These are phyloP conservation scores for Machimus atricapillus DNA, from an alignment of 2,888 invertebrate genomes.

Conservation along the genomic window DNA sequence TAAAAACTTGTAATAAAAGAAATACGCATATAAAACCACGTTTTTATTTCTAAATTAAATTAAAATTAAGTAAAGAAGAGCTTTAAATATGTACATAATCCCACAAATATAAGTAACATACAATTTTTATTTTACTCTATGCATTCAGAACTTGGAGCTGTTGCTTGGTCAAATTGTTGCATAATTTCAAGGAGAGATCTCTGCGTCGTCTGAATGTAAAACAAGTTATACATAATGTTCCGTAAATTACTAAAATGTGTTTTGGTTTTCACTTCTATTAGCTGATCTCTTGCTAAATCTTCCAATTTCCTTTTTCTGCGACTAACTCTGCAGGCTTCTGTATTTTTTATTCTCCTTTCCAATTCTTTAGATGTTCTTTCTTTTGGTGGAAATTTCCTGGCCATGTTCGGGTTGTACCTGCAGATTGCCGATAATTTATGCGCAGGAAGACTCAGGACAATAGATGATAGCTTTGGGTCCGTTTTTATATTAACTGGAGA, in stretches of 20 bases:
- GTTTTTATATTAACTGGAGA: background rate
- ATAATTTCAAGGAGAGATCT: background rate
- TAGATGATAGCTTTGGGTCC: background rate
- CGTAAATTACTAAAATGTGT: background rate
- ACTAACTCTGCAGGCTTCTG: constrained; percentile 24
- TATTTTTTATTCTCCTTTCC: constrained; percentile 23
- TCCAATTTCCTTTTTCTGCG: constrained; percentile 10
- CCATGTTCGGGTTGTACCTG: constrained; percentile 34
- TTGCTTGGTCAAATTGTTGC: background rate
- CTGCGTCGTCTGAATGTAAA: background rate
- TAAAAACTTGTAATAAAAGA: too few species aligned
- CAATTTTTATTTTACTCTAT: background rate
- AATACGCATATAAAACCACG: background rate
- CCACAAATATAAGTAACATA: background rate
- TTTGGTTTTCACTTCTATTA: background rate
- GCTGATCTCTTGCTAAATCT: constrained; percentile 9
- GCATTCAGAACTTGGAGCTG: background rate
- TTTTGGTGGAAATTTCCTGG: background rate
- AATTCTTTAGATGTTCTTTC: constrained; percentile 7
- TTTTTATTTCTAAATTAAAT: background rate
- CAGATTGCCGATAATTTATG: constrained; percentile 16
- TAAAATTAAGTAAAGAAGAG: background rate
- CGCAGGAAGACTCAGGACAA: background rate
- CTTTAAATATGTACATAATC: background rate
- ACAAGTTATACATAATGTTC: background rate